Base-by-base conservation (phyloP, 1,140 invertebrate genomes). In the Drosophila rhopaloa region DNA sequence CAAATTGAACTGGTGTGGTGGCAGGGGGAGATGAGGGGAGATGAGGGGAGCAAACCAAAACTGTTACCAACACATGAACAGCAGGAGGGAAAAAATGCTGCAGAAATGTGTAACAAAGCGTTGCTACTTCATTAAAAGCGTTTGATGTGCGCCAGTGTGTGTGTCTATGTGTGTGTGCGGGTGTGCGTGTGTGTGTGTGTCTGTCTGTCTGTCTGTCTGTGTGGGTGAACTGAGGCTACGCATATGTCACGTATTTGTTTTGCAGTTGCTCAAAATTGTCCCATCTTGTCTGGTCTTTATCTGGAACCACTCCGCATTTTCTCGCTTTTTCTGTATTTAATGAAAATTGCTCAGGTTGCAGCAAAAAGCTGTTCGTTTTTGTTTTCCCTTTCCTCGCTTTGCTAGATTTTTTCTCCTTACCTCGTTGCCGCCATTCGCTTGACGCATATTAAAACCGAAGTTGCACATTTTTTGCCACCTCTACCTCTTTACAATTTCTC, bases 191-290 rank as follows among this genome's bases (percentile, higher is more conserved):
- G 37, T 0, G 7, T 48, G 37, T 13, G 37, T 41, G 37, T 13
- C 37, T n/a, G n/a, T n/a, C n/a, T n/a, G n/a, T n/a, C n/a, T n/a
- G n/a, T n/a, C n/a, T n/a, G n/a, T n/a, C n/a, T 41, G n/a, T 46
- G 27, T 60, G 27, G 7, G 27, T 70, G 70, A n/a, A 38, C 11
- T 24, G 38, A 16, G 74, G 40, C 19, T 40, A 54, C 46, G 43
- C 63, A 62, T 70, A 70, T 77, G 75, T 77, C 74, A 77, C 74
- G 74, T 77, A 77, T 59, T 76, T 76, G 73, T 54, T 73, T 74
- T 46, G 46, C 46, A 72, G 47, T 73, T 40, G 32, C 68, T 73
- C 35, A 40, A 48, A 74, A 74, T 40, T 44, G 29, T 54, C 9
- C 43, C 35, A 48, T 16, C 47, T 35, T 7, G 27, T n/a, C 13